A percentile compares a stretch with the other conserved stretches of the same genome.
Conservation (phyloP, 2,113 vertebrate genomes). For the Anser cygnoides region DNA sequence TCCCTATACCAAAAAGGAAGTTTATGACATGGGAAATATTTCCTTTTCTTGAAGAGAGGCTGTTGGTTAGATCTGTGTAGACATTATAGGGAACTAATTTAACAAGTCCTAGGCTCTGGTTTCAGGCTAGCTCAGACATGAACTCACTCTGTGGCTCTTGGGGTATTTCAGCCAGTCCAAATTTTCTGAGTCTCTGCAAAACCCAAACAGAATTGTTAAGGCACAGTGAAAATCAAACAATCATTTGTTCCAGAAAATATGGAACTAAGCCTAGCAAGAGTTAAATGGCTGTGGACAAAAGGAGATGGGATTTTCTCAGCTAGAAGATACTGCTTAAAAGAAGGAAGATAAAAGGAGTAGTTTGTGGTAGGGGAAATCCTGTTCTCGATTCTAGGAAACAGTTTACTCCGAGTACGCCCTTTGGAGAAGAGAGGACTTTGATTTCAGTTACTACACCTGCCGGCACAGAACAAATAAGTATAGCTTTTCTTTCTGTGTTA, state of each 20-base stretch:
- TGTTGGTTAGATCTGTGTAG: not conserved
- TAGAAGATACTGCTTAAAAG: not conserved
- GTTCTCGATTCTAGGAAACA: not conserved
- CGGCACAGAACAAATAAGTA: not conserved
- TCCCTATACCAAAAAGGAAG: not conserved
- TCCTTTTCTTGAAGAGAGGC: not conserved
- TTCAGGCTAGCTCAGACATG: not conserved
- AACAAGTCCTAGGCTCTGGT: not conserved
- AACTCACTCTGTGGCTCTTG: not conserved
- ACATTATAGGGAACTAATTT: not conserved
- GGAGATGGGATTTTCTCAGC: conserved; percentile 21
- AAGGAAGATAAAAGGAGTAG: conserved; percentile 51
- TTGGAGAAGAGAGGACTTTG: not conserved
- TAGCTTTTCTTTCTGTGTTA: not conserved
- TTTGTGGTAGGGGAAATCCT: conserved; percentile 7
- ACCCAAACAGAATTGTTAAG: not conserved
- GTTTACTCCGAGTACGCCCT: not conserved
- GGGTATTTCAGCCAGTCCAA: not conserved
- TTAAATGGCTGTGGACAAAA: not conserved
- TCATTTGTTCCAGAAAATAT: not conserved
- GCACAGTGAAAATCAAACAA: not conserved
- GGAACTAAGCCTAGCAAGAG: not conserved
- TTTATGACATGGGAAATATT: not conserved
- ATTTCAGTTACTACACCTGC: not conserved
- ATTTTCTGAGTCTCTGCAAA: not conserved